Evolutionary conservation across 2,888 invertebrate species (phyloP).

Genomic region (Aporophyla nigra): DNA sequence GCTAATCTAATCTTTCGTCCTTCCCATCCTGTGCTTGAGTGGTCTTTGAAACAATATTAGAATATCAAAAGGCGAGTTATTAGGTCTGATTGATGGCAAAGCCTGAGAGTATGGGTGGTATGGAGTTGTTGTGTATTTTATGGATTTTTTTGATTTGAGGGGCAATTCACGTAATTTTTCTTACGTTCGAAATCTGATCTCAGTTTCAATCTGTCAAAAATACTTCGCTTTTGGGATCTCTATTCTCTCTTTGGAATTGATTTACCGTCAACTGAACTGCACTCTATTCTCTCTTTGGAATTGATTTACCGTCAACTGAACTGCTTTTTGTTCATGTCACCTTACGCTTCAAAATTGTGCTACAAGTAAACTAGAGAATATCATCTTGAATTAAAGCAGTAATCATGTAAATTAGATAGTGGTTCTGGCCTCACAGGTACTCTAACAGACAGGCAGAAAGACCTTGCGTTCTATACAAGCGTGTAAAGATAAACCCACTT

Average conservation of each 20-base stretch:
- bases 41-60: constrained; percentile 52
- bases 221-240: no score
- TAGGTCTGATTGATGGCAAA: constrained; percentile 55
- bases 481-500: background rate
- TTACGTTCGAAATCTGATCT: no score
- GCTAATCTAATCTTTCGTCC: constrained; percentile 41
- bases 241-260: no score
- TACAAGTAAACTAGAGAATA: background rate
- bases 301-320: background rate
- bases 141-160: no score
- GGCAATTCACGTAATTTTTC: no score
- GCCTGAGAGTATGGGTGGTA: constrained; percentile 5
- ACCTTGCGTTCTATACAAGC: background rate
- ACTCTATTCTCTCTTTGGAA: no score
- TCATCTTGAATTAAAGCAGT: background rate
- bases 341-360: background rate
- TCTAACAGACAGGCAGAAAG: background rate
- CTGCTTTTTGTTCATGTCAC: background rate
- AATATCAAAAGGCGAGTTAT: constrained; percentile 55
- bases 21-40: constrained; percentile 55
- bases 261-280: no score
- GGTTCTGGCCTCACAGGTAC: background rate
- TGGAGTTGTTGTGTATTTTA: background rate
- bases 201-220: no score
- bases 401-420: no score